A percentile compares a stretch with the other conserved stretches of the same genome.
Conservation (phyloP, 2,113 vertebrate species). For the Laterallus jamaicensis region DNA sequence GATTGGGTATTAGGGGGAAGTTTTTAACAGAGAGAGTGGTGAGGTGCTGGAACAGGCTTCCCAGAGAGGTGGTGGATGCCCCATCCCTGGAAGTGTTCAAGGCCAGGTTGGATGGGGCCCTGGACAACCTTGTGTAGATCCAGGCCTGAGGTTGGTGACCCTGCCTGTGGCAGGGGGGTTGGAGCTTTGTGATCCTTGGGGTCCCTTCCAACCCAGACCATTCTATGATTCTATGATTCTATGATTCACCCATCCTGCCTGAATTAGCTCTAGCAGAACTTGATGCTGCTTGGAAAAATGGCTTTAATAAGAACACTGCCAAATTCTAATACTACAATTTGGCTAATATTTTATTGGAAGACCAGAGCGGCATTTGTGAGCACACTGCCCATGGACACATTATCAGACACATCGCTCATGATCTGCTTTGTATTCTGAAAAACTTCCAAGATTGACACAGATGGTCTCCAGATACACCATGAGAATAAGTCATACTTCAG, state of each 20-base stretch:
- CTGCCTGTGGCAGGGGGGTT: no score
- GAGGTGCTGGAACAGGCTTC: no score
- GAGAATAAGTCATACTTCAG: neutral
- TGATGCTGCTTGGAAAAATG: neutral
- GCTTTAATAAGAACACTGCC: neutral
- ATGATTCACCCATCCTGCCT: neutral
- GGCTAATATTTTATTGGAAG: neutral
- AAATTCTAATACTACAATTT: neutral
- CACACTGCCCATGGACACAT: neutral
- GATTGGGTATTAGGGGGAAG: no score
- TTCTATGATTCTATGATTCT: no score
- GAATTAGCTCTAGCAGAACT: neutral
- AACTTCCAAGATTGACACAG: neutral
- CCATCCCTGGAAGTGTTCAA: no score
- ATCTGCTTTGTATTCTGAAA: neutral
- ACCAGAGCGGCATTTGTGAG: neutral
- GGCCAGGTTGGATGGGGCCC: no score
- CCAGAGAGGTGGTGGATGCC: no score
- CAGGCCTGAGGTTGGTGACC: no score
- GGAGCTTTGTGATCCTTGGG: no score
- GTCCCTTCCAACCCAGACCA: no score
- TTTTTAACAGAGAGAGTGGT: no score
- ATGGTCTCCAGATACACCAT: neutral
- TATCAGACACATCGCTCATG: neutral
- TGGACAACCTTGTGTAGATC: no score